These are phyloP conservation scores for Sitodiplosis mosellana DNA, from an alignment of 1,140 invertebrate genomes.

Conservation along the genomic window DNA sequence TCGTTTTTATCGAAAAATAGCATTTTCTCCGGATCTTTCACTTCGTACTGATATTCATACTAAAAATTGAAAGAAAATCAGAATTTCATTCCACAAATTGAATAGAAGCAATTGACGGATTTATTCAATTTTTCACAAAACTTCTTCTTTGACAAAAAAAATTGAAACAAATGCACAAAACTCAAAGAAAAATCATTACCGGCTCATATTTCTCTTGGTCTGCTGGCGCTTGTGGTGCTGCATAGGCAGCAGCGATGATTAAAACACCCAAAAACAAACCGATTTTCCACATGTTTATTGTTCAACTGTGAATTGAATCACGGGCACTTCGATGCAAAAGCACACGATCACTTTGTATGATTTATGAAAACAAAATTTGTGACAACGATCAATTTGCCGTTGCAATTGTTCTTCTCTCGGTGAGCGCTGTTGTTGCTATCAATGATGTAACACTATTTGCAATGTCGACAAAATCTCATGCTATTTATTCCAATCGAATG, in stretches of 20 bases:
- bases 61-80: slow-evolving; percentile 24
- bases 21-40: slow-evolving; percentile 43
- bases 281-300: slow-evolving; percentile 2
- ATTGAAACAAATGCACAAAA: not conserved
- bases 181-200: too few species aligned
- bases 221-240: slow-evolving; percentile 24
- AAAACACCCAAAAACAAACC: not conserved
- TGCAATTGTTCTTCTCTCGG: not conserved
- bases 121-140: not conserved
- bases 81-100: not conserved
- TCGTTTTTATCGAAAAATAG: slow-evolving; percentile 45
- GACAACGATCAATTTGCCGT: not conserved
- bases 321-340: not conserved
- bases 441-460: not conserved
- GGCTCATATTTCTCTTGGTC: slow-evolving; percentile 25
- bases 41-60: slow-evolving; percentile 52
- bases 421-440: not conserved
- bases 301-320: not conserved
- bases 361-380: too few species aligned
- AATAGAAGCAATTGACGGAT: not conserved
- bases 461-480: slow-evolving; percentile 1
- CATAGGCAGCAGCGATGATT: slow-evolving; percentile 11
- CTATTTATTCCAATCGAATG: slow-evolving; percentile 1
- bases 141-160: slow-evolving; percentile 3
- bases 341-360: not conserved